Evolutionary conservation across 1,140 invertebrate genomes (phyloP).

Genomic region (Platyura marginata): DNA sequence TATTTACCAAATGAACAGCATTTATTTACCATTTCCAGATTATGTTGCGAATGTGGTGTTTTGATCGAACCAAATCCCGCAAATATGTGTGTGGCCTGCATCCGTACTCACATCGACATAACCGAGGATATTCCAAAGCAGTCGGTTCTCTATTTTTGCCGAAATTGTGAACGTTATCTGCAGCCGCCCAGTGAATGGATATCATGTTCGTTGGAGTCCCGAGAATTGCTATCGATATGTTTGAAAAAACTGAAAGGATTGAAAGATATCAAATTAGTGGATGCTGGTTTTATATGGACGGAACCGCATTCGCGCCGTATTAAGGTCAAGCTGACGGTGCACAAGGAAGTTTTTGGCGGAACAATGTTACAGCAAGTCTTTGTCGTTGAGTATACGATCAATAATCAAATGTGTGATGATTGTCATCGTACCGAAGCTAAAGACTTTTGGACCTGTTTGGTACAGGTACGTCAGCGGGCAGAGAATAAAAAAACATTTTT

Average conservation of each 20-base stretch:
- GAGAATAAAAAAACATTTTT: slow-evolving; percentile 97
- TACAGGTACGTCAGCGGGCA: slow-evolving; percentile 70
- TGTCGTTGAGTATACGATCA: slow-evolving; percentile 82
- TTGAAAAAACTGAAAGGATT: slow-evolving; percentile 88
- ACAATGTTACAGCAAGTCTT: slow-evolving; percentile 81
- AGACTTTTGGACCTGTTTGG: slow-evolving; percentile 88
- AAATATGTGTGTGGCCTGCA: slow-evolving; percentile 93
- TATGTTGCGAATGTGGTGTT: slow-evolving; percentile 67
- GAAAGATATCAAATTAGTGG: slow-evolving; percentile 74
- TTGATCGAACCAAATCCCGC: slow-evolving; percentile 84
- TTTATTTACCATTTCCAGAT: slow-evolving; percentile 34
- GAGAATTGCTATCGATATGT: slow-evolving; percentile 81
- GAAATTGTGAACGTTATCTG: slow-evolving; percentile 84
- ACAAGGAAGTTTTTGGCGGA: slow-evolving; percentile 77
- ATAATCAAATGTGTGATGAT: slow-evolving; percentile 92
- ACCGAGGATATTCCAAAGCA: slow-evolving; percentile 90
- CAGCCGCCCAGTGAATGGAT: slow-evolving; percentile 90
- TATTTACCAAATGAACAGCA: too few species aligned
- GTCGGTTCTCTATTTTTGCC: slow-evolving; percentile 72
- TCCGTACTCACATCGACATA: slow-evolving; percentile 82
- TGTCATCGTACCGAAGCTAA: slow-evolving; percentile 95
- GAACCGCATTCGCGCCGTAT: slow-evolving; percentile 97
- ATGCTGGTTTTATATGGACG: slow-evolving; percentile 97
- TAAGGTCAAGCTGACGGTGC: slow-evolving; percentile 94
- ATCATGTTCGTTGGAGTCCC: slow-evolving; percentile 72